Percentiles rank a stretch among this genome's conserved stretches.
Conservation (phyloP, 2,888 invertebrate genomes). For the Gastrophysa polygoni region DNA sequence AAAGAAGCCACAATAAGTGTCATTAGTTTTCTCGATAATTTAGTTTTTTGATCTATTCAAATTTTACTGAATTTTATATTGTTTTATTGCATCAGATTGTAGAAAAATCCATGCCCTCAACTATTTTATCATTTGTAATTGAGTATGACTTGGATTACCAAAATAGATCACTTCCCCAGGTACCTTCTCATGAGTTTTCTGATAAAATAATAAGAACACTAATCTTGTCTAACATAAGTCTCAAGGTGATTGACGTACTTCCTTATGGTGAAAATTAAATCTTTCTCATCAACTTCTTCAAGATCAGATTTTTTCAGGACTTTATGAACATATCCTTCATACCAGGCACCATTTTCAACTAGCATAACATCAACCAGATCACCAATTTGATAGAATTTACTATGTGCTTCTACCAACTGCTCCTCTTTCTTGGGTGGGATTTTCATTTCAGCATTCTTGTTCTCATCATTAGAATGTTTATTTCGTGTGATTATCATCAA, state of each 20-base stretch:
- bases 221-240: too few relatives aligned
- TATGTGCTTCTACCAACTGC: slow-evolving; percentile 36
- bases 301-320: slow-evolving; percentile 56
- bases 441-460: slow-evolving; percentile 4
- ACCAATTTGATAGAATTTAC: slow-evolving; percentile 62
- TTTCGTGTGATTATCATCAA: slow-evolving; percentile 62
- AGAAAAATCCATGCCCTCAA: too few relatives aligned
- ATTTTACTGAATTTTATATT: too few relatives aligned
- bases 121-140: too few relatives aligned
- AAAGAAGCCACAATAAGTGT: too few relatives aligned
- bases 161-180: too few relatives aligned
- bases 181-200: neutral
- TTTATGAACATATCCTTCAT: slow-evolving; percentile 68
- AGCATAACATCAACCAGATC: slow-evolving; percentile 73
- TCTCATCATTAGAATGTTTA: slow-evolving; percentile 18
- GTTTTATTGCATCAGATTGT: too few relatives aligned
- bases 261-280: slow-evolving; percentile 59
- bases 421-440: slow-evolving; percentile 26
- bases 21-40: too few relatives aligned
- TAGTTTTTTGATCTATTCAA: too few relatives aligned
- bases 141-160: too few relatives aligned
- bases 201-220: neutral
- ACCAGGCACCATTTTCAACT: slow-evolving; percentile 72
- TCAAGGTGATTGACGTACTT: slow-evolving; percentile 30
- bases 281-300: slow-evolving; percentile 45